These are phyloP conservation scores for Sinocyclocheilus rhinocerous DNA, from an alignment of 2,113 vertebrate species.

Conservation along the genomic window DNA sequence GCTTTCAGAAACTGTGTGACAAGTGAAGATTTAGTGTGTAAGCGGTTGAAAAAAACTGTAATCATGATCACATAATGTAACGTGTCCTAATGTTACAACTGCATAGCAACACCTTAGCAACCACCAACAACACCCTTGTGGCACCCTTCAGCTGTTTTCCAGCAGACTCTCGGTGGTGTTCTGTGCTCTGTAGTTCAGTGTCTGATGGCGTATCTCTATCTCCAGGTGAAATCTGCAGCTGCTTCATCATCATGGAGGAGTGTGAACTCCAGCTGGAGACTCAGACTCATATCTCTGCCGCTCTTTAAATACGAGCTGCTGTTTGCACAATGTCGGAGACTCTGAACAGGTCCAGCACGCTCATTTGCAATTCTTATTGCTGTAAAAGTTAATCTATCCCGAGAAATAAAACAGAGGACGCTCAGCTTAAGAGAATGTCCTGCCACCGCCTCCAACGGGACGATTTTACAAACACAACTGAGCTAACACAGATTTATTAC, in stretches of 20 bases:
- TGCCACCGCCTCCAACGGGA: constrained; percentile 93
- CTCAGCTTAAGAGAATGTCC: constrained; percentile 89
- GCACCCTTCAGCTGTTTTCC: not conserved
- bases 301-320: constrained; percentile 38
- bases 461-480: constrained; percentile 98
- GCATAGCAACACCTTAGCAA: not conserved
- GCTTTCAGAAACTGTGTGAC: too few relatives aligned
- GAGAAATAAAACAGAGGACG: constrained; percentile 90
- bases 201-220: not conserved
- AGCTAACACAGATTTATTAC: constrained; percentile 99
- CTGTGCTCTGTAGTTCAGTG: not conserved
- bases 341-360: constrained; percentile 64
- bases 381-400: constrained; percentile 84
- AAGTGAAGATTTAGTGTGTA: too few relatives aligned
- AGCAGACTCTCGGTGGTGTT: not conserved
- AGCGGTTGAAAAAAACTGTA: not conserved
- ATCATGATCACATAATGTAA: not conserved
- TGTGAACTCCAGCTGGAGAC: not conserved
- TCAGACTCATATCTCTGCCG: constrained; percentile 15
- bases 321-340: constrained; percentile 62
- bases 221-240: not conserved
- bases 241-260: not conserved
- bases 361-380: constrained; percentile 87
- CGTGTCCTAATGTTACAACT: not conserved
- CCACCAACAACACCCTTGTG: not conserved